These are phyloP conservation scores for Polyodon spathula DNA, from an alignment of 2,113 vertebrate species.

Conservation along the genomic window DNA sequence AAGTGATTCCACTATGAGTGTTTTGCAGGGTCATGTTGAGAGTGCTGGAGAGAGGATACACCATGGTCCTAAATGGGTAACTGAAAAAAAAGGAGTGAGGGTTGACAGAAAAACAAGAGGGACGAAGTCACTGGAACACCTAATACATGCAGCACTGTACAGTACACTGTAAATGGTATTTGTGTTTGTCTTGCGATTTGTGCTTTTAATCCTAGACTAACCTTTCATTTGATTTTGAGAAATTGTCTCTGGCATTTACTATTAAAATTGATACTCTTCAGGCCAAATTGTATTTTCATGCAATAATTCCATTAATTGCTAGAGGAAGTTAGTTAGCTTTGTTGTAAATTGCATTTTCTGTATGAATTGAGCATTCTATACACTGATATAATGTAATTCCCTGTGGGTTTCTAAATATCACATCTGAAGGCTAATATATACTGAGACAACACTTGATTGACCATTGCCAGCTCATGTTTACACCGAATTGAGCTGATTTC, in stretches of 20 bases:
- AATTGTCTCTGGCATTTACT: neutral
- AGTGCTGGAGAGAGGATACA: too few relatives aligned
- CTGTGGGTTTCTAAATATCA: conserved; percentile 17
- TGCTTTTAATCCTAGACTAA: too few relatives aligned
- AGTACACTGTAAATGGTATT: too few relatives aligned
- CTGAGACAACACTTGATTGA: conserved; percentile 18
- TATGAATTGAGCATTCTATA: conserved; percentile 7
- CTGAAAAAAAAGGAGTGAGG: too few relatives aligned
- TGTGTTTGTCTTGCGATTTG: too few relatives aligned
- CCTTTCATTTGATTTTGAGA: neutral
- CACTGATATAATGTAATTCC: conserved; percentile 18
- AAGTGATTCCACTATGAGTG: too few relatives aligned
- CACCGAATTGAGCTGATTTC: conserved; percentile 12
- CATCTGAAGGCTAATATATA: conserved; percentile 14
- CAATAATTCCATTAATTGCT: conserved; percentile 20
- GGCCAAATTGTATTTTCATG: conserved; percentile 16
- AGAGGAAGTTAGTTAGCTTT: conserved; percentile 14
- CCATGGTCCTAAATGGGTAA: too few relatives aligned
- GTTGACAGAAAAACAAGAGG: too few relatives aligned
- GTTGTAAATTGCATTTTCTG: conserved; percentile 21
- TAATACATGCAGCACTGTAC: too few relatives aligned
- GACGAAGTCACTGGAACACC: too few relatives aligned
- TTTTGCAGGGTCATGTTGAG: too few relatives aligned
- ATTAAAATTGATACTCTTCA: neutral
- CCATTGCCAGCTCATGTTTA: conserved; percentile 19